Evolutionary conservation across 2,888 invertebrate species (phyloP), one percentile per base, ranked within the genome.

Genomic region (Drosophila fungiperda): DNA sequence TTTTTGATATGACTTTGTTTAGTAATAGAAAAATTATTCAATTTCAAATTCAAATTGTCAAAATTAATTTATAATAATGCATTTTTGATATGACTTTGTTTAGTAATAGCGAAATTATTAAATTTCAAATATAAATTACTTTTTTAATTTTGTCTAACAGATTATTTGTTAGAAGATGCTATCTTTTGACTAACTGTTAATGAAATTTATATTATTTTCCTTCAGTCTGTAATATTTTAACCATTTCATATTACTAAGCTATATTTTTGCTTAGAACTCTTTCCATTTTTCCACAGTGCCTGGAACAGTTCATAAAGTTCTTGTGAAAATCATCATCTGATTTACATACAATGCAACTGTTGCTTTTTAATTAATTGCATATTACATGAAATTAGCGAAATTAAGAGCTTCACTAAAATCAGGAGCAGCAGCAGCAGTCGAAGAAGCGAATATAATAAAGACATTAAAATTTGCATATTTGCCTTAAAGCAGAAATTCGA

Each of bases 331-430:
- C 57, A 60, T n/a, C 50, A 58, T 49, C 36, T 66, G 20, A 38
- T 15, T 59, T 49, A 58, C 53, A 77, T 40, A 65, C 40, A 80
- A 73, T 69, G 69, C 35, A 66, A 80, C 52, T 82, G 69, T 79
- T 80, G 80, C 69, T 76, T 62, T 82, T 82, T 80, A 75, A 82
- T 83, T 82, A 83, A 76, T 69, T 48, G 32, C 45, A 75, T 60
- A 68, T 72, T 68, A 67, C 48, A 58, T 36, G 53, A 68, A 73
- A 73, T 83, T 76, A 65, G 73, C 78, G 62, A 75, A 83, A 78
- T 78, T 73, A 68, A 69, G 67, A 62, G 58, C 63, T 20, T 6
- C 33, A 54, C 40, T 12, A 17, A 49, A 17, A 40, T 33, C 40
- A 63, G 17, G 9, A 57, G 35, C 36, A 20, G 29, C 45, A 52